Evolutionary conservation across 2,113 vertebrate species (phyloP).

Genomic region (Hyla sarda): DNA sequence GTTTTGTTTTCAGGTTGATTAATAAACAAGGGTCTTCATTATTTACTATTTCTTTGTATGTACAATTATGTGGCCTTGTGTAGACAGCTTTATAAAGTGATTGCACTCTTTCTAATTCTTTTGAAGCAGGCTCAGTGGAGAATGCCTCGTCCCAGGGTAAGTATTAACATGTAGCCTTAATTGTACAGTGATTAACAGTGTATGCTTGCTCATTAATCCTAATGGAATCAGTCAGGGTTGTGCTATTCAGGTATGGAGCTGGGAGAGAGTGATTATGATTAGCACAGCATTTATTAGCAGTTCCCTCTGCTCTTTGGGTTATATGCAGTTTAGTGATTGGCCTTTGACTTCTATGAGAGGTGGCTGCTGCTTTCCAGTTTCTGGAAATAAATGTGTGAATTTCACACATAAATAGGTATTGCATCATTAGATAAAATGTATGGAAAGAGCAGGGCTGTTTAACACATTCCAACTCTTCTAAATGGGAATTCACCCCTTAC

Average conservation of each 20-base stretch:
- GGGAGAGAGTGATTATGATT: background rate
- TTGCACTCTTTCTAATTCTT: slow-evolving; percentile 44
- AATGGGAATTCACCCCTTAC: background rate
- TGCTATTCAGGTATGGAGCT: background rate
- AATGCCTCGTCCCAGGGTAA: slow-evolving; percentile 32
- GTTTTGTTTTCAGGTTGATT: too few species aligned
- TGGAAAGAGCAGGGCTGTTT: background rate
- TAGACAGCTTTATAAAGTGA: slow-evolving; percentile 28
- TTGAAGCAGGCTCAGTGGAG: slow-evolving; percentile 43
- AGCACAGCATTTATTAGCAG: slow-evolving; percentile 39
- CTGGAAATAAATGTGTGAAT: background rate
- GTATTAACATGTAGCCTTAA: slow-evolving; percentile 27
- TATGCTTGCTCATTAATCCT: background rate
- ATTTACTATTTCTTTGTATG: background rate
- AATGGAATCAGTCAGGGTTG: background rate
- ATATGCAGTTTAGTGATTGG: background rate
- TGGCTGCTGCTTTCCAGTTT: slow-evolving; percentile 3
- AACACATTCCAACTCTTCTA: background rate
- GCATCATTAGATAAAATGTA: background rate
- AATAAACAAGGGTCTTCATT: too few species aligned
- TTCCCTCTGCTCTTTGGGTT: background rate
- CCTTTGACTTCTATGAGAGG: background rate
- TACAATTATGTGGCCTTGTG: background rate
- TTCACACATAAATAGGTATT: background rate
- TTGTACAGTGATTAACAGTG: slow-evolving; percentile 15